These are phyloP conservation scores for Atethmia centrago DNA, from an alignment of 2,888 invertebrate genomes.

Conservation along the genomic window DNA sequence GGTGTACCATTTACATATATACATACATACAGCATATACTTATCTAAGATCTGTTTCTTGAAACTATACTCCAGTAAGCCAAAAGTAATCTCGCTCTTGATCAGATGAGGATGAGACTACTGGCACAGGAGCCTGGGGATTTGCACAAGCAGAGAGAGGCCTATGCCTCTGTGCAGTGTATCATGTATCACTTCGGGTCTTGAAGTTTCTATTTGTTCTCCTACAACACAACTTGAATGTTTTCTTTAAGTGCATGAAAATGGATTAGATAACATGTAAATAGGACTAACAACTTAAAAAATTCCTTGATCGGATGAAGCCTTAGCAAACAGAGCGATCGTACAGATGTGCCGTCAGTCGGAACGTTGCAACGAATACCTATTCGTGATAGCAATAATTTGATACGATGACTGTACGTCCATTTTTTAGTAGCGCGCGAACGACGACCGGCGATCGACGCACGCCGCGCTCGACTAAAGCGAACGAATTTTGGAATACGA, in stretches of 20 bases:
- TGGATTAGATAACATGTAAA: conserved; percentile 10
- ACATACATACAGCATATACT: too few species aligned
- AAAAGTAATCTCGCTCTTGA: neutral
- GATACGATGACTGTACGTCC: conserved; percentile 77
- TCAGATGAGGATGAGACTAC: neutral
- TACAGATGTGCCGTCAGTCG: conserved; percentile 63
- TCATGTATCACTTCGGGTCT: neutral
- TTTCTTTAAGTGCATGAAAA: conserved; percentile 14
- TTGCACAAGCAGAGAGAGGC: neutral
- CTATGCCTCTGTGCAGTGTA: neutral
- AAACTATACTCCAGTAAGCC: neutral
- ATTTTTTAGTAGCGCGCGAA: conserved; percentile 84
- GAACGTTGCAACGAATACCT: conserved; percentile 68
- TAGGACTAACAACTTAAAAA: conserved; percentile 21
- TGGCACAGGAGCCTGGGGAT: neutral
- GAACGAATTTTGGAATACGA: conserved; percentile 77
- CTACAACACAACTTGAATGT: neutral
- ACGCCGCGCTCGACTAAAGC: conserved; percentile 73
- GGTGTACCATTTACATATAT: too few species aligned
- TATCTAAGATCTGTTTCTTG: too few species aligned
- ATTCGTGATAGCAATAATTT: conserved; percentile 74
- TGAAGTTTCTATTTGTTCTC: neutral
- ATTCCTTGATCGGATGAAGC: conserved; percentile 65
- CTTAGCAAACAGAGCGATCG: conserved; percentile 55
- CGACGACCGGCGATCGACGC: conserved; percentile 83